Base-by-base conservation (phyloP, 1,140 invertebrate species). In the Marisa cornuarietis region DNA sequence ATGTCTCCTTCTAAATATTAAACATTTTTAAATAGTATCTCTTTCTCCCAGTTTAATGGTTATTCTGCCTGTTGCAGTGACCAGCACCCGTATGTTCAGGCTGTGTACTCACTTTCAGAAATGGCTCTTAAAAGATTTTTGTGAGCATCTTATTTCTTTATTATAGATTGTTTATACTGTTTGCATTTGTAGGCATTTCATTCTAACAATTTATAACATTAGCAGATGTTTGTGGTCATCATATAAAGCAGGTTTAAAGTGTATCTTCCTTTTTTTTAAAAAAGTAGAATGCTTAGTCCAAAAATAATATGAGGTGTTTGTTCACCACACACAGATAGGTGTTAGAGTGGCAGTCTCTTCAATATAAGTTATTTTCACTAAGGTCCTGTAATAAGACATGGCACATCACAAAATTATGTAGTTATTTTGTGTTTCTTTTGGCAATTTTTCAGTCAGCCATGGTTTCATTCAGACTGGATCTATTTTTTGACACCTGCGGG, bases 31-130 rank as follows among this genome's bases (percentile, higher is more conserved):
- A n/a, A n/a, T n/a, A n/a, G n/a, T n/a, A n/a, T n/a, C n/a, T n/a
- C n/a, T n/a, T n/a, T 42, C 31, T 42, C 31, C 1, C 54, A 58
- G 54, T 18, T 58, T 7, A 11, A 58, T 62, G 20, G 4, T 31
- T 24, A 52, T 73, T 68, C 20, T 52, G 11, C 31, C 72, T 76
- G 72, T 83, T 84, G 62, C 80, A 87, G 85, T 77, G 79, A 82
- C 0, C 83, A 82, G 7, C 87, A 87, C 58, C 86, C 87, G 8
- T 88, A 88, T 80, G 83, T 88, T 14, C 73, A 83, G n/a, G 87
- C 87, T 54, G 86, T 88, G 2, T 80, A 79, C 18, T 51, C 79
- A 63, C 71, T 88, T 26, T 81, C 78, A 73, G 79, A 86, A 26
- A 77, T 87, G 31, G 71, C 83, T 51, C 78, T 84, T 0, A 77